A percentile compares a stretch with the other conserved stretches of the same genome.
Conservation (phyloP, 2,888 invertebrate species). For the Apamea monoglypha region DNA sequence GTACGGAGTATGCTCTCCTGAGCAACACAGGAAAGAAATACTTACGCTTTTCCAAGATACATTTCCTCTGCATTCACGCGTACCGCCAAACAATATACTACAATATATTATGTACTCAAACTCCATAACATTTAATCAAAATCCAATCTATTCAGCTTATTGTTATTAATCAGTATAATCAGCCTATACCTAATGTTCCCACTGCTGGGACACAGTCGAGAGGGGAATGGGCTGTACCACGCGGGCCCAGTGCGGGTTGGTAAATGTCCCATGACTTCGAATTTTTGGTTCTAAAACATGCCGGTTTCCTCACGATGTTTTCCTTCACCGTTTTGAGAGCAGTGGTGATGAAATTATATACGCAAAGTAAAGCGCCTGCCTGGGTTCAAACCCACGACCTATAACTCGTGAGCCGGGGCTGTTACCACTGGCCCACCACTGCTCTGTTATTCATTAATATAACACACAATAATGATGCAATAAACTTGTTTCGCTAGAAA, state of each 20-base stretch:
- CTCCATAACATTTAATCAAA: not conserved
- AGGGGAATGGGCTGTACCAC: not conserved
- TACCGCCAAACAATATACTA: not conserved
- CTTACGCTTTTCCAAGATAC: too few relatives aligned
- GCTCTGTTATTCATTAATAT: not conserved
- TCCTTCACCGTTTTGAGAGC: not conserved
- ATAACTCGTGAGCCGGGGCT: too few relatives aligned
- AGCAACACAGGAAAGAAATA: not conserved
- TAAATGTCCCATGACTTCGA: not conserved
- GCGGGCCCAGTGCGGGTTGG: not conserved
- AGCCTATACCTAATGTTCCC: not conserved
- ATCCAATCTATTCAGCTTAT: not conserved
- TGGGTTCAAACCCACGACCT: too few relatives aligned
- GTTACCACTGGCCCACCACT: not conserved
- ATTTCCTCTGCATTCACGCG: not conserved
- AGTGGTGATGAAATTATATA: not conserved
- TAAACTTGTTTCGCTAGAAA: conserved; percentile 22
- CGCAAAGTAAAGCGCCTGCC: not conserved
- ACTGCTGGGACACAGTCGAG: not conserved
- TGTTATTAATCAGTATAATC: not conserved
- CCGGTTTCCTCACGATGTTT: not conserved
- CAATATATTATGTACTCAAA: too few relatives aligned
- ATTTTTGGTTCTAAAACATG: not conserved
- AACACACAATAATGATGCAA: conserved; percentile 1
- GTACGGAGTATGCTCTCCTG: not conserved